Percentiles rank a stretch among this genome's conserved stretches.
Conservation (phyloP, 2,888 invertebrate species). For the Leptura quadrifasciata region DNA sequence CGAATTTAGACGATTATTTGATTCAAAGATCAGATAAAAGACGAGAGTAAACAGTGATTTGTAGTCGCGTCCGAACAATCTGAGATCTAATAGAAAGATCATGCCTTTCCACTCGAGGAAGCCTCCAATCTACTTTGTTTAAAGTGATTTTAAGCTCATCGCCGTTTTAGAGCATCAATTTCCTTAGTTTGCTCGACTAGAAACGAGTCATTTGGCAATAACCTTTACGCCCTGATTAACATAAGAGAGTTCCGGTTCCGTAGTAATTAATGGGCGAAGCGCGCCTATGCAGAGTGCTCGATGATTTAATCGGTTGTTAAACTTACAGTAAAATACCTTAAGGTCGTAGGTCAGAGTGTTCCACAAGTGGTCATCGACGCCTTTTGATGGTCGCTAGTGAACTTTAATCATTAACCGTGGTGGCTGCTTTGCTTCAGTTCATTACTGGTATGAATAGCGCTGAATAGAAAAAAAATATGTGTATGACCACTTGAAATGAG, state of each 20-base stretch:
- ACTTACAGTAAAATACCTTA: not conserved
- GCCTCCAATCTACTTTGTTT: constrained; percentile 28
- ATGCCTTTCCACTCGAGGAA: constrained; percentile 12
- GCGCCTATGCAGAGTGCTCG: not conserved
- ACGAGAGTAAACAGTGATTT: not conserved
- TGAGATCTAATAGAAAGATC: not conserved
- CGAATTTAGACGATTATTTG: not conserved
- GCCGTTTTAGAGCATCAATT: constrained; percentile 44
- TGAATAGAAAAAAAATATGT: not conserved
- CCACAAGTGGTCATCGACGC: constrained; percentile 7
- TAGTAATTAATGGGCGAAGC: not conserved
- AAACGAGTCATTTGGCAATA: constrained; percentile 53
- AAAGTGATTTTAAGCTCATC: constrained; percentile 38
- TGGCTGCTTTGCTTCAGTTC: not conserved
- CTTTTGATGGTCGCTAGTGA: not conserved
- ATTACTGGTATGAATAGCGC: not conserved
- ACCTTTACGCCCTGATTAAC: constrained; percentile 52
- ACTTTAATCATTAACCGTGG: not conserved
- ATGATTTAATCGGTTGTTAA: constrained; percentile 3
- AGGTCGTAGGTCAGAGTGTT: constrained; percentile 33
- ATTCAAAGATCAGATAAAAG: not conserved
- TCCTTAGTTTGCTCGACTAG: constrained; percentile 43
- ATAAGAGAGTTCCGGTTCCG: constrained; percentile 40
- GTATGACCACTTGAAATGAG: not conserved
- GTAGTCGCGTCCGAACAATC: not conserved